Percentiles rank a stretch among this genome's conserved stretches.
These are phyloP conservation scores for Ormyrus labotus DNA, from an alignment of 2,888 invertebrate species.

Conservation along the genomic window DNA sequence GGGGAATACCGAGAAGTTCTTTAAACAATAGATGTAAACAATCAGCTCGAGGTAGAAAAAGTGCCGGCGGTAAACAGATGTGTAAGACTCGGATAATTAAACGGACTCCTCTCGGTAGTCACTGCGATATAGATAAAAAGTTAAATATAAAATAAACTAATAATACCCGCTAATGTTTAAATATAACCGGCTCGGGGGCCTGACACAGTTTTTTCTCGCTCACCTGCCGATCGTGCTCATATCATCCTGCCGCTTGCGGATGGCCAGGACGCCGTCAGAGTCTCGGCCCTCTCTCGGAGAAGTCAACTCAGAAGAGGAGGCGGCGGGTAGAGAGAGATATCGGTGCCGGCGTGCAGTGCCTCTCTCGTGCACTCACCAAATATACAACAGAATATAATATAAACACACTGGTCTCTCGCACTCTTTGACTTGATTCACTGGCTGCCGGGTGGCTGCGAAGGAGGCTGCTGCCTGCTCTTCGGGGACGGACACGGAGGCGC, in stretches of 20 bases:
- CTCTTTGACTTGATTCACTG: too few relatives aligned
- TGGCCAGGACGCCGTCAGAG: slow-evolving; percentile 46
- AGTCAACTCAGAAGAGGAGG: neutral
- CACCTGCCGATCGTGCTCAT: slow-evolving; percentile 75
- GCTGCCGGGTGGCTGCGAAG: neutral
- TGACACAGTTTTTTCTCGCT: slow-evolving; percentile 57
- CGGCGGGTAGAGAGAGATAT: neutral
- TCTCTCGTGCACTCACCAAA: neutral
- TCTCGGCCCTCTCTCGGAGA: slow-evolving; percentile 12
- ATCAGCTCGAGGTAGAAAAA: too few relatives aligned
- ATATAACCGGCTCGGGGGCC: slow-evolving; percentile 23
- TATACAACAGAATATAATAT: too few relatives aligned
- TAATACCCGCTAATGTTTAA: slow-evolving; percentile 28
- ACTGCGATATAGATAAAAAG: neutral
- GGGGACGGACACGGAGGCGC: slow-evolving; percentile 30
- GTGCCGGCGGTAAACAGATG: too few relatives aligned
- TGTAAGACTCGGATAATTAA: too few relatives aligned
- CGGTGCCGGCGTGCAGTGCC: neutral
- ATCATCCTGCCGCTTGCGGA: slow-evolving; percentile 68
- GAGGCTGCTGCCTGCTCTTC: neutral
- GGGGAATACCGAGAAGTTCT: too few relatives aligned
- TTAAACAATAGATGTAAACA: too few relatives aligned
- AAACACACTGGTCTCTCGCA: too few relatives aligned
- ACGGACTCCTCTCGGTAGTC: too few relatives aligned
- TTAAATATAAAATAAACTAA: slow-evolving; percentile 43